These are phyloP conservation scores for Philotrypesis tridentata DNA, from an alignment of 1,140 invertebrate genomes.

Conservation along the genomic window DNA sequence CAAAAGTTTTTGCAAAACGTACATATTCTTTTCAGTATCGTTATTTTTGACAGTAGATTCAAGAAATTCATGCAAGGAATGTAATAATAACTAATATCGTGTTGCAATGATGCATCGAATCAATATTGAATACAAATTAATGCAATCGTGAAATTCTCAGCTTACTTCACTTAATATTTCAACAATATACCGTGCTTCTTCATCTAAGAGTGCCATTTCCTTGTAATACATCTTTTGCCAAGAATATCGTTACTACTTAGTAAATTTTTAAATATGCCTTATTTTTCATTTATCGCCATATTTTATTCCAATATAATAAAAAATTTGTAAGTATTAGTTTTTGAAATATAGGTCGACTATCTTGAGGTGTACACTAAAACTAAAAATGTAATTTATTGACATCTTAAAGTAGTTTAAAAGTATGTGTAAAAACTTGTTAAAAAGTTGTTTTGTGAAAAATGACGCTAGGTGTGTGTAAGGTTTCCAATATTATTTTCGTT, in stretches of 20 bases:
- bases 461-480: slow-evolving; percentile 14
- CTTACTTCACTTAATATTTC: not conserved
- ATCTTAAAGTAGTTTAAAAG: slow-evolving; percentile 14
- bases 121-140: not conserved
- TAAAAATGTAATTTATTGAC: slow-evolving; percentile 27
- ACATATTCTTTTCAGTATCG: not conserved
- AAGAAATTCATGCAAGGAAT: too few relatives aligned
- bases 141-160: not conserved
- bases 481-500: not conserved
- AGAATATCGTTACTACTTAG: slow-evolving; percentile 5
- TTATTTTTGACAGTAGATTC: too few relatives aligned
- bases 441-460: slow-evolving; percentile 25
- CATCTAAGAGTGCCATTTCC: slow-evolving; percentile 68
- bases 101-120: not conserved
- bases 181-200: slow-evolving; percentile 65
- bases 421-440: not conserved
- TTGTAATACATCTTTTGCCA: slow-evolving; percentile 35
- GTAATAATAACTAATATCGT: not conserved
- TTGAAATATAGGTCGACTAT: slow-evolving; percentile 8
- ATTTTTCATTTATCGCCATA: slow-evolving; percentile 34
- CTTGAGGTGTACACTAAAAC: not conserved
- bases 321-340: slow-evolving; percentile 37
- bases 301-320: slow-evolving; percentile 9
- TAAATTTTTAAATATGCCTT: not conserved
- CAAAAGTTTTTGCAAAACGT: not conserved